Percentiles rank a stretch among this genome's conserved stretches.
phyloP scores from a whole-genome alignment of 2,888 invertebrate genomes.

The Lagria hirta region DNA sequence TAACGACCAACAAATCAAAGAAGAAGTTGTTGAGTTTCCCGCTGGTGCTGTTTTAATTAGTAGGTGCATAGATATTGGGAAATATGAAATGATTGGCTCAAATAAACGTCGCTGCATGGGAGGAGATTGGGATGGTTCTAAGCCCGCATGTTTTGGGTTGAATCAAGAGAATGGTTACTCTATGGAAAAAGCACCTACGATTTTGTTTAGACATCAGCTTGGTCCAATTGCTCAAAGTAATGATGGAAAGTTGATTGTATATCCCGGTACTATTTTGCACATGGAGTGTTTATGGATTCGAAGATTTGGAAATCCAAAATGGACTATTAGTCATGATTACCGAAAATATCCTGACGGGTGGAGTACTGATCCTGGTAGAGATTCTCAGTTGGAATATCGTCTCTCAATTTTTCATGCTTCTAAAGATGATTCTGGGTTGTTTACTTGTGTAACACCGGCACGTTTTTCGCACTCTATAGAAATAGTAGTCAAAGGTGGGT shows the following conservation, averaged over 20 bases:
- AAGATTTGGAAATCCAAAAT: slow-evolving; percentile 81
- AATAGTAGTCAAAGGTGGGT: slow-evolving; percentile 72
- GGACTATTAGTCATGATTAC: slow-evolving; percentile 73
- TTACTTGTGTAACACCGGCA: slow-evolving; percentile 83
- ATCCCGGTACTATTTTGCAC: slow-evolving; percentile 81
- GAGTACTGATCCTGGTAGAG: slow-evolving; percentile 78
- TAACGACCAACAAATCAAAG: slow-evolving; percentile 75
- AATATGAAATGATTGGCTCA: slow-evolving; percentile 76
- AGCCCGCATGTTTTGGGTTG: slow-evolving; percentile 76
- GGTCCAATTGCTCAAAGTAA: slow-evolving; percentile 87
- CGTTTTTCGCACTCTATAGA: slow-evolving; percentile 79
- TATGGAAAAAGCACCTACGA: slow-evolving; percentile 84
- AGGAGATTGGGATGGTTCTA: slow-evolving; percentile 79
- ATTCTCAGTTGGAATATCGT: slow-evolving; percentile 77
- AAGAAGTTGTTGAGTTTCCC: slow-evolving; percentile 76
- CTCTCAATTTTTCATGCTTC: slow-evolving; percentile 79
- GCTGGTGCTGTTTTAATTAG: slow-evolving; percentile 63
- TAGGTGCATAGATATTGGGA: slow-evolving; percentile 84
- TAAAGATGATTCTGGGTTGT: slow-evolving; percentile 81
- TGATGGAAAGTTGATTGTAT: slow-evolving; percentile 81
- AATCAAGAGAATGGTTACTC: slow-evolving; percentile 87
- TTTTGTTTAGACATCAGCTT: slow-evolving; percentile 76
- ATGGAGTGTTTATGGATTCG: slow-evolving; percentile 90
- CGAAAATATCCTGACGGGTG: slow-evolving; percentile 78
- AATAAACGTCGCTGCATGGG: slow-evolving; percentile 71